These are phyloP conservation scores for Carettochelys insculpta DNA, from an alignment of 2,113 vertebrate genomes.

Conservation along the genomic window DNA sequence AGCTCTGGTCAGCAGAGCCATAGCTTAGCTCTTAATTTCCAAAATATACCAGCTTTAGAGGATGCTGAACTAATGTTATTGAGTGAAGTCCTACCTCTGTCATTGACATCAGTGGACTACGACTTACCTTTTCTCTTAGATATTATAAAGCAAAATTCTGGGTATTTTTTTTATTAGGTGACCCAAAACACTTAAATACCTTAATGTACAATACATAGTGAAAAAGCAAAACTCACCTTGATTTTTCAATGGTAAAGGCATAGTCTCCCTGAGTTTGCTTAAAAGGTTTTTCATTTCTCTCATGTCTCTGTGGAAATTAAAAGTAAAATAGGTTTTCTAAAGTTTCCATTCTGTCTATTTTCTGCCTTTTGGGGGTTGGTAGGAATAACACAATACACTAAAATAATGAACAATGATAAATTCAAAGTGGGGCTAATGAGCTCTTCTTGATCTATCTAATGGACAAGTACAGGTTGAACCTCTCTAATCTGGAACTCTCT, in stretches of 20 bases:
- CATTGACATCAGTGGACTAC: not conserved
- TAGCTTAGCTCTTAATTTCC: not conserved
- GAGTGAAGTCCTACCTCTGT: not conserved
- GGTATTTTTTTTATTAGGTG: too few species aligned
- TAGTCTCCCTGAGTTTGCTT: constrained; percentile 99
- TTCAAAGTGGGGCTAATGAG: not conserved
- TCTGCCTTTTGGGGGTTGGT: not conserved
- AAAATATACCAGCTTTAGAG: not conserved
- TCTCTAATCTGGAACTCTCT: too few species aligned
- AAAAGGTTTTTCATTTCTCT: constrained; percentile 99
- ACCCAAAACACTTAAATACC: not conserved
- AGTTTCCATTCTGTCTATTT: too few species aligned
- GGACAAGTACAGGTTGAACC: too few species aligned
- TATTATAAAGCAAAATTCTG: too few species aligned
- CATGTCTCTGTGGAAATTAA: constrained; percentile 87
- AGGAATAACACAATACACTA: not conserved
- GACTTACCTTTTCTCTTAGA: too few species aligned
- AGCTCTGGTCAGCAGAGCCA: not conserved
- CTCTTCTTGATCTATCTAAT: not conserved
- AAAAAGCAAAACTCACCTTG: constrained; percentile 85
- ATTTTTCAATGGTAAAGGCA: constrained; percentile 99
- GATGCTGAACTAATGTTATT: not conserved
- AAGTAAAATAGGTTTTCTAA: constrained; percentile 46
- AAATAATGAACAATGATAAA: not conserved
- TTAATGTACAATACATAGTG: not conserved